These are phyloP conservation scores for Sylvia atricapilla DNA, from an alignment of 2,113 vertebrate species.

Conservation along the genomic window DNA sequence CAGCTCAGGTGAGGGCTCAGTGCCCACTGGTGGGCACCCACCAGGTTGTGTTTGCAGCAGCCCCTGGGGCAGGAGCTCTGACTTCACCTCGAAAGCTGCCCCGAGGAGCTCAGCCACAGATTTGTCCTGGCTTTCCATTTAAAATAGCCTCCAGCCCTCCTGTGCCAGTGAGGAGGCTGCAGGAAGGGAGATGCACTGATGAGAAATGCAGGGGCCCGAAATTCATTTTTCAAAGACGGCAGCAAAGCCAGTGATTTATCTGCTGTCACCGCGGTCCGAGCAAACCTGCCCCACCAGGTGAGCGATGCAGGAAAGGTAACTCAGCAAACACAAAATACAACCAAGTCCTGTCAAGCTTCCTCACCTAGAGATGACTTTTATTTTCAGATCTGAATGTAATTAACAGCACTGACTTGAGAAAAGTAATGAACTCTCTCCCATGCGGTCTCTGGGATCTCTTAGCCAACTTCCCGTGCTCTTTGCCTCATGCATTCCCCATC, in stretches of 20 bases:
- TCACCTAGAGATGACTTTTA: constrained; percentile 35
- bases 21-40: neutral
- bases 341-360: constrained; percentile 39
- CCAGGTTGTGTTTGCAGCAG: neutral
- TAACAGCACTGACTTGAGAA: constrained; percentile 34
- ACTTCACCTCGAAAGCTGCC: neutral
- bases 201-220: constrained; percentile 58
- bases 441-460: neutral
- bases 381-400: constrained; percentile 64
- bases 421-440: neutral
- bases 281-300: constrained; percentile 72
- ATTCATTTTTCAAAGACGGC: constrained; percentile 77
- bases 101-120: neutral
- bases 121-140: neutral
- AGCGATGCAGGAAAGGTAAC: constrained; percentile 49
- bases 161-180: neutral
- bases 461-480: neutral
- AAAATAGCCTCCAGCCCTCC: neutral
- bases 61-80: neutral
- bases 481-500: fast-evolving
- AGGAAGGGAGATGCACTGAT: constrained; percentile 59
- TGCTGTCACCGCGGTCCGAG: constrained; percentile 68
- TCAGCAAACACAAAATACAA: constrained; percentile 45
- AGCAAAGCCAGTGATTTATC: constrained; percentile 76
- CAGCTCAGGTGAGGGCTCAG: neutral